Conservation (phyloP, 2,113 vertebrate genomes). For the Hydropotes inermis region DNA sequence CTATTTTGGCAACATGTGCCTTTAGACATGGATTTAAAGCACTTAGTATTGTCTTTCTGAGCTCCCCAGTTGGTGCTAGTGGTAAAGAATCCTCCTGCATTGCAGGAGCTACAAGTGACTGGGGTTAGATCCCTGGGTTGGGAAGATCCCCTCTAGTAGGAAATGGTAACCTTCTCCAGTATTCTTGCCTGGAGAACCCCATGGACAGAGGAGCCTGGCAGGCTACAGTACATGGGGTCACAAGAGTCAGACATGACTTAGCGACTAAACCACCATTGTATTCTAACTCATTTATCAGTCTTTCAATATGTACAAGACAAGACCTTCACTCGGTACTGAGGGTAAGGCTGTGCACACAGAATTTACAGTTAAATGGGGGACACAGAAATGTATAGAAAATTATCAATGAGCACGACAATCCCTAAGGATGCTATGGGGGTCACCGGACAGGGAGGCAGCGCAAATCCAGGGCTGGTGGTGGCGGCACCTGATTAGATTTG, state of each 20-base stretch:
- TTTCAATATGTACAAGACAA: not conserved
- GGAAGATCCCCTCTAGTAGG: not conserved
- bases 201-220: not conserved
- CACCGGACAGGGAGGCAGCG: accelerated
- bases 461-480: not conserved
- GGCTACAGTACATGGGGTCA: not conserved
- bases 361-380: not conserved
- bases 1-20: not conserved
- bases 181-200: not conserved
- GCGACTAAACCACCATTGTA: not conserved
- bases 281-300: not conserved
- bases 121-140: not conserved
- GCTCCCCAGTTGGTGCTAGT: not conserved
- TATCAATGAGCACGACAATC: not conserved
- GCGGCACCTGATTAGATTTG: not conserved
- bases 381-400: not conserved
- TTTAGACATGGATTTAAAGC: not conserved
- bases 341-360: not conserved
- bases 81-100: not conserved
- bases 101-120: not conserved
- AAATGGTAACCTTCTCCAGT: not conserved
- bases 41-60: not conserved
- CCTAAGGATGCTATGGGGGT: not conserved
- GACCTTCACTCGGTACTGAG: not conserved
- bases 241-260: not conserved